phyloP scores from a whole-genome alignment of 2,113 vertebrate genomes.

The Ochotona curzoniae region DNA sequence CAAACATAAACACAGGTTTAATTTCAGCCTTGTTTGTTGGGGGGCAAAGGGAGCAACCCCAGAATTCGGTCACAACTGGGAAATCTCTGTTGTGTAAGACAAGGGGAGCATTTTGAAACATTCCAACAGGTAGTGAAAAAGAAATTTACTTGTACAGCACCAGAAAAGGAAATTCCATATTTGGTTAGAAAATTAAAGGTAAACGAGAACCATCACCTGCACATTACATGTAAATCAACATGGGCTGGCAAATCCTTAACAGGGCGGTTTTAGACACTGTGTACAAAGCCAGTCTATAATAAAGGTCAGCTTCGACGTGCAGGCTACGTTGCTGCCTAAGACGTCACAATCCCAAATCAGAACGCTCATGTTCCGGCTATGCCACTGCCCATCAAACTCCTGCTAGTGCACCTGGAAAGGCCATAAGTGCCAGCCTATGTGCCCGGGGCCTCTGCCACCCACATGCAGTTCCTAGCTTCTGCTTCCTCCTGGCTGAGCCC shows the following conservation, averaged over 20 bases:
- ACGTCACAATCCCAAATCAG: no score
- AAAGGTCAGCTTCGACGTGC: no score
- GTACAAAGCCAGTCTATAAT: constrained; percentile 1
- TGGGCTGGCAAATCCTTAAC: neutral
- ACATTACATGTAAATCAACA: neutral
- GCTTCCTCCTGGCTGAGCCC: no score
- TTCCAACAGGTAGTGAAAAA: constrained; percentile 35
- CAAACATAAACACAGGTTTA: constrained; percentile 47
- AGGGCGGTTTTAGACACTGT: neutral
- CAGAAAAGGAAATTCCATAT: neutral
- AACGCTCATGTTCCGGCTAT: no score
- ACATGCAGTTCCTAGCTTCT: no score
- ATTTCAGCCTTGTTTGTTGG: neutral
- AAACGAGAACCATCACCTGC: neutral
- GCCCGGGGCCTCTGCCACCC: no score
- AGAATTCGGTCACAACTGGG: constrained; percentile 46
- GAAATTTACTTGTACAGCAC: neutral
- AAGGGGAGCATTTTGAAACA: constrained; percentile 1
- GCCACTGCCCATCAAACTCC: no score
- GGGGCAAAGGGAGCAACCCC: neutral
- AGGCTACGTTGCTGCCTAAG: no score
- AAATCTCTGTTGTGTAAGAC: constrained; percentile 8
- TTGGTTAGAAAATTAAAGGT: constrained; percentile 45
- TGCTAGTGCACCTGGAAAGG: no score
- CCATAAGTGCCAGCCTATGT: no score